phyloP scores from a whole-genome alignment of 2,888 invertebrate genomes.

The Myathropa florea region DNA sequence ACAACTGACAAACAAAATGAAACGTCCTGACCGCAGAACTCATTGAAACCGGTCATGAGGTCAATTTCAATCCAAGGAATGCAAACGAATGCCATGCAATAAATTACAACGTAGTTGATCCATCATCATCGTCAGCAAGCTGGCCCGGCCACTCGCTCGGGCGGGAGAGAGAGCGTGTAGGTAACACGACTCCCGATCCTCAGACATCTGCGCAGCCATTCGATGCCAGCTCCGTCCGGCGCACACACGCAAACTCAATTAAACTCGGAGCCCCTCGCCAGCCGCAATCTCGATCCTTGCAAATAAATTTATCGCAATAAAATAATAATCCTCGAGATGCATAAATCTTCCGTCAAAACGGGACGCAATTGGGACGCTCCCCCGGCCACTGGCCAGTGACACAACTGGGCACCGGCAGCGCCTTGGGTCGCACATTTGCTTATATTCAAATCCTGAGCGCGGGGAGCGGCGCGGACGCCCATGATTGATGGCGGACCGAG shows the following conservation, averaged over 20 bases:
- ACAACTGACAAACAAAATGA: constrained; percentile 3
- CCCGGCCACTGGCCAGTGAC: constrained; percentile 28
- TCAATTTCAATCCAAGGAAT: constrained; percentile 64
- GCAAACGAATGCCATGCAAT: constrained; percentile 68
- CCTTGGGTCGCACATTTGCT: constrained; percentile 48
- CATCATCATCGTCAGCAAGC: constrained; percentile 69
- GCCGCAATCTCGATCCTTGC: constrained; percentile 56
- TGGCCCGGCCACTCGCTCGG: constrained; percentile 15
- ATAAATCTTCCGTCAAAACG: constrained; percentile 67
- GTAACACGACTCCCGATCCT: constrained; percentile 38
- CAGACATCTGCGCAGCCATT: constrained; percentile 58
- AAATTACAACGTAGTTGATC: constrained; percentile 69
- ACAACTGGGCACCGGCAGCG: constrained; percentile 6
- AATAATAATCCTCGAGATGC: constrained; percentile 68
- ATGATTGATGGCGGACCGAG: constrained; percentile 62
- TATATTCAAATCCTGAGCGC: constrained; percentile 57
- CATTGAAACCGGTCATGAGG: constrained; percentile 69
- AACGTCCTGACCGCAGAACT: constrained; percentile 57
- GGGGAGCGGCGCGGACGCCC: not conserved
- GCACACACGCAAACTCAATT: constrained; percentile 68
- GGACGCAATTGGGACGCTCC: constrained; percentile 56
- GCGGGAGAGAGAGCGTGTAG: not conserved
- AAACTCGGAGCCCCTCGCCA: constrained; percentile 22
- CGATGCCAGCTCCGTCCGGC: constrained; percentile 7
- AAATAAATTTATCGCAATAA: constrained; percentile 70